Evolutionary conservation across 1,140 invertebrate genomes (phyloP), one percentile per base, ranked within the genome.

Genomic region (Luehdorfia chinensis): DNA sequence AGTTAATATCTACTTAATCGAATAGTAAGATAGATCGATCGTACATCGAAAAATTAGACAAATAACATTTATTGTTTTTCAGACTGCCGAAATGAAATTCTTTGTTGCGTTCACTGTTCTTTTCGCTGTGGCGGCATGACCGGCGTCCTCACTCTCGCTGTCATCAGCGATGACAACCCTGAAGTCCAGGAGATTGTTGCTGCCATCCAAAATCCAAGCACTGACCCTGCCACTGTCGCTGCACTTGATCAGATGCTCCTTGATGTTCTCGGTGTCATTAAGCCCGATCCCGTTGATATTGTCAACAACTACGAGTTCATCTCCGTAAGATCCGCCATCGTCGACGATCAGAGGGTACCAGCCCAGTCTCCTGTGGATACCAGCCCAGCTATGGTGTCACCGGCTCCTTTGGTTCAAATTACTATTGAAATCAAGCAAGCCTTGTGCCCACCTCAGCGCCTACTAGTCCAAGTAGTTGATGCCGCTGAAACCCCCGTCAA

Each of bases 71-170:
- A n/a, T n/a, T n/a, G n/a, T 21, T 27, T 47, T 62, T 37, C 30
- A 48, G 34, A 34, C 27, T 19, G 14, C n/a, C 34, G 66, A 59
- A 34, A 79, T 79, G 75, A 76, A 79, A 63, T 75, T 66, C 65
- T 52, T 76, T 46, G 45, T 75, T 36, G 67, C 56, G 1, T 54
- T 79, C 49, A 57, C 54, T n/a, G 55, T 63, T 12, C 15, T 81
- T 48, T 59, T 54, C 18, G 72, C 65, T 14, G 55, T 74, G 37
- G 59, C 77, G 7, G 62, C 56, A n/a, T n/a, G 19, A 66, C 71
- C 52, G 47, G 27, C 28, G 36, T 34, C 36, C 4, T 41, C 19
- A 18, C 61, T 53, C 8, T 37, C 6, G 15, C 36, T 6, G 15
- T 7, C 48, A 18, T 23, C 34, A 21, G 19, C 19, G 19, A 21